Percentiles rank a stretch among this genome's conserved stretches.
phyloP scores from a whole-genome alignment of 2,113 vertebrate species.

The Miniopterus natalensis region DNA sequence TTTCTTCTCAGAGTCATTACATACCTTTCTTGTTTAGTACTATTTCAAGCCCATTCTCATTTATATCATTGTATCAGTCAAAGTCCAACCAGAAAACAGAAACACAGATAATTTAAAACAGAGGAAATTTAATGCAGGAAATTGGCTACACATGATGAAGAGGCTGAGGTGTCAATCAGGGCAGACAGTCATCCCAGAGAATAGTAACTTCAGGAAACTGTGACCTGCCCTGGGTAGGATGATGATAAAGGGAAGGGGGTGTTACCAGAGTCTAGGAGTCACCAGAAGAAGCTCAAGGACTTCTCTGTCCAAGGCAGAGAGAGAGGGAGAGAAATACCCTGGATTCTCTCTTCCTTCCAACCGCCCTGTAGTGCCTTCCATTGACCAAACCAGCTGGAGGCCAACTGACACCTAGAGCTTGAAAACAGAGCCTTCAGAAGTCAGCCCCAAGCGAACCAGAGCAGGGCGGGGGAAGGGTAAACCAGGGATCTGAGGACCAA shows the following conservation, averaged over 20 bases:
- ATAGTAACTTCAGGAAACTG: neutral
- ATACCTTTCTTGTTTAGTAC: neutral
- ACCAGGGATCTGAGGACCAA: neutral
- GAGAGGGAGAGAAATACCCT: neutral
- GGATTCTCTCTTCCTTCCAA: neutral
- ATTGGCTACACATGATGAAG: neutral
- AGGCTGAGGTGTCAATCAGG: neutral
- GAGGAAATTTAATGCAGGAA: neutral
- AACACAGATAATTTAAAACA: conserved; percentile 19
- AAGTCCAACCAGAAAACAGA: conserved; percentile 31
- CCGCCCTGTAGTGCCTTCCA: neutral
- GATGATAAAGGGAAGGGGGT: neutral
- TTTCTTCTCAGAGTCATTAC: neutral
- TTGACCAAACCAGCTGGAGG: neutral
- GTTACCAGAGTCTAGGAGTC: neutral
- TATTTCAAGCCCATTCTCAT: neutral
- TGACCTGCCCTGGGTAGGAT: neutral
- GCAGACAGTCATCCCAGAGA: neutral
- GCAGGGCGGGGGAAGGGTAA: too few relatives aligned
- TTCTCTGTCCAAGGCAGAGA: neutral
- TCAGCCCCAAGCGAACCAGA: neutral
- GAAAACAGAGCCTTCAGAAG: neutral
- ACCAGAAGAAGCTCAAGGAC: neutral
- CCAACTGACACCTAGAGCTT: neutral
- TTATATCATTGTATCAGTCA: neutral